Evolutionary conservation across 2,888 invertebrate species (phyloP).

Genomic region (Coleophora flavipennella): DNA sequence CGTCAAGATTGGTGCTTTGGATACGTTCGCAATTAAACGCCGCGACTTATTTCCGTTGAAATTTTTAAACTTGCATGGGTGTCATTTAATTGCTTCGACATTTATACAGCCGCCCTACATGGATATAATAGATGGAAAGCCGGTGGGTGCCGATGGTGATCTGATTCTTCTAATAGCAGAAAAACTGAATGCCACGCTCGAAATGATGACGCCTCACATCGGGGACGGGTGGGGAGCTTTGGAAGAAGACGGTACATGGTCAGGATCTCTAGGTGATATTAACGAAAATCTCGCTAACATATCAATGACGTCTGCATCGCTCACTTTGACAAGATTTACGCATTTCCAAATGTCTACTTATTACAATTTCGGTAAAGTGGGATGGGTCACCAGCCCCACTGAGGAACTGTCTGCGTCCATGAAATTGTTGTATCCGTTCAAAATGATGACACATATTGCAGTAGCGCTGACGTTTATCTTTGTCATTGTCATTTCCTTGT

Average conservation of each 20-base stretch:
- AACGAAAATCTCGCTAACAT: slow-evolving; percentile 46
- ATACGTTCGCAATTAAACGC: too few relatives aligned
- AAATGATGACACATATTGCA: slow-evolving; percentile 27
- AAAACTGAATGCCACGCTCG: slow-evolving; percentile 38
- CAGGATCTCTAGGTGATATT: slow-evolving; percentile 49
- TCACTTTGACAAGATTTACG: slow-evolving; percentile 36
- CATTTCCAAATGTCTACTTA: slow-evolving; percentile 41
- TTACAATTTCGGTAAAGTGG: slow-evolving; percentile 29
- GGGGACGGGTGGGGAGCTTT: slow-evolving; percentile 47
- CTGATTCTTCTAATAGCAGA: slow-evolving; percentile 35
- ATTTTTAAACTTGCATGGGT: slow-evolving; percentile 36
- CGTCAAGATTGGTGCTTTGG: too few relatives aligned
- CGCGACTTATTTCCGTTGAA: slow-evolving; percentile 32
- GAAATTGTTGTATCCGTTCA: slow-evolving; percentile 46
- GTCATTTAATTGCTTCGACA: slow-evolving; percentile 43
- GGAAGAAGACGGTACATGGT: slow-evolving; percentile 40
- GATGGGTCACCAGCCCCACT: slow-evolving; percentile 46
- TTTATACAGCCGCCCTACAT: slow-evolving; percentile 46
- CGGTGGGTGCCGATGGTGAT: slow-evolving; percentile 46
- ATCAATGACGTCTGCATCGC: slow-evolving; percentile 48
- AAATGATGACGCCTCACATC: slow-evolving; percentile 33
- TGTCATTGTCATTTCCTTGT: slow-evolving; percentile 27
- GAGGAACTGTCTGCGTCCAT: slow-evolving; percentile 33
- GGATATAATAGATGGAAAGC: slow-evolving; percentile 30
- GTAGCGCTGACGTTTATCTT: slow-evolving; percentile 31